These are phyloP conservation scores for Aricia artaxerxes DNA, from an alignment of 2,888 invertebrate genomes.

Conservation along the genomic window DNA sequence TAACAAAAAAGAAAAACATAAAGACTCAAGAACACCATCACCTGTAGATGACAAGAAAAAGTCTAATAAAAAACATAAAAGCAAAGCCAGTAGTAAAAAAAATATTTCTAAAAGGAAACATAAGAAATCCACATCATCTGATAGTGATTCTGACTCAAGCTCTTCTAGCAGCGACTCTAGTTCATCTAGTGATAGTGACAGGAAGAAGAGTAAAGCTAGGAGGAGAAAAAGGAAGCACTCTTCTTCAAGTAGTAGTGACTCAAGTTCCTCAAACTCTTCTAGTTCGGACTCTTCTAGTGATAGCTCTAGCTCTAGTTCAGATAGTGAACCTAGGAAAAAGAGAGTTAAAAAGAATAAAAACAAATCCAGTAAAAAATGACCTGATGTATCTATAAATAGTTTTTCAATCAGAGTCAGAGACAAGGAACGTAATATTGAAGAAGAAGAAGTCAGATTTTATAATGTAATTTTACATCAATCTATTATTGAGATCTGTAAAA, in stretches of 20 bases:
- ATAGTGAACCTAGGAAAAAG: conserved; percentile 55
- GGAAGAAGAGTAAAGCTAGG: conserved; percentile 54
- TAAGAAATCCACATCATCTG: conserved; percentile 63
- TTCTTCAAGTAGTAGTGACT: conserved; percentile 57
- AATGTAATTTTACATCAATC: neutral
- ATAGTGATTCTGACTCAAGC: conserved; percentile 60
- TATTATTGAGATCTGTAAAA: neutral
- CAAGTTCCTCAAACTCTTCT: conserved; percentile 58
- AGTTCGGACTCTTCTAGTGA: conserved; percentile 56
- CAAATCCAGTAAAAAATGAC: conserved; percentile 47
- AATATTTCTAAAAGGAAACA: conserved; percentile 48
- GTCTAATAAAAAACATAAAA: conserved; percentile 42
- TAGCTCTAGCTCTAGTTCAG: conserved; percentile 61
- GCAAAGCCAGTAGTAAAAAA: conserved; percentile 41
- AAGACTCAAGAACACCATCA: conserved; percentile 44
- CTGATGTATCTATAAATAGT: neutral
- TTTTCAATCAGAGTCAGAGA: neutral
- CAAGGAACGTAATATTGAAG: neutral
- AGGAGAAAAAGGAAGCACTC: conserved; percentile 59
- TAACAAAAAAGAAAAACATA: conserved; percentile 36
- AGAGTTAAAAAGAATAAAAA: conserved; percentile 50
- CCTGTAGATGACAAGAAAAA: conserved; percentile 43
- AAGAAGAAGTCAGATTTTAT: too few relatives aligned
- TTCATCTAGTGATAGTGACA: conserved; percentile 62
- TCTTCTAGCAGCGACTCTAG: conserved; percentile 63